Evolutionary conservation across 2,113 vertebrate species (phyloP).

Genomic region (Willisornis vidua): DNA sequence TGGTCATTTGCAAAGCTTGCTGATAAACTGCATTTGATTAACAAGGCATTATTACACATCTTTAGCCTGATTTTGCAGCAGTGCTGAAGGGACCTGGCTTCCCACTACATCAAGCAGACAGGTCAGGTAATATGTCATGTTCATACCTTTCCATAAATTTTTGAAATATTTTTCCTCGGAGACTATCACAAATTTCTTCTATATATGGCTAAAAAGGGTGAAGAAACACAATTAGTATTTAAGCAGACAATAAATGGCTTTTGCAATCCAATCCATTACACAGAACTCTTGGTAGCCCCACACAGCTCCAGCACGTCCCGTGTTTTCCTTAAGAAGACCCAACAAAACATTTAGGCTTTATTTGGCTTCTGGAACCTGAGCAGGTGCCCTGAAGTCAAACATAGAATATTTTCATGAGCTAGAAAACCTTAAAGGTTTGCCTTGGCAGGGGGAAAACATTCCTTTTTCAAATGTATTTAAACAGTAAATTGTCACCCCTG

Average conservation of each 20-base stretch:
- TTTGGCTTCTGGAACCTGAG: neutral
- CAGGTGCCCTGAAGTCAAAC: neutral
- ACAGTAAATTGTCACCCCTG: neutral
- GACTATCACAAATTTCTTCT: conserved; percentile 96
- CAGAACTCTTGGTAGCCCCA: rapidly evolving
- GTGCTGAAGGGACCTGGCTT: neutral
- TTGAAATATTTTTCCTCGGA: conserved; percentile 93
- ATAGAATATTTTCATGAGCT: neutral
- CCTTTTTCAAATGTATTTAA: neutral
- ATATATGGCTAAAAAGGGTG: conserved; percentile 84
- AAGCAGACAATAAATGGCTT: neutral
- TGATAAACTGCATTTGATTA: neutral
- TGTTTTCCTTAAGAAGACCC: neutral
- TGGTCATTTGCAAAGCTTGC: neutral
- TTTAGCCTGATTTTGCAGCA: neutral
- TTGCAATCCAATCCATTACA: neutral
- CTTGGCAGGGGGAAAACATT: neutral
- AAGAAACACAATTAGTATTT: neutral
- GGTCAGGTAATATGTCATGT: neutral
- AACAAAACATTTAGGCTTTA: neutral
- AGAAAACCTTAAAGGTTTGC: neutral
- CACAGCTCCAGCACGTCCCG: neutral
- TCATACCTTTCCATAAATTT: conserved; percentile 96
- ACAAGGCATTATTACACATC: neutral
- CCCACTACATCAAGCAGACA: neutral